A percentile compares a stretch with the other conserved stretches of the same genome.
phyloP scores from a whole-genome alignment of 2,888 invertebrate species.

The Mayetiola destructor region DNA sequence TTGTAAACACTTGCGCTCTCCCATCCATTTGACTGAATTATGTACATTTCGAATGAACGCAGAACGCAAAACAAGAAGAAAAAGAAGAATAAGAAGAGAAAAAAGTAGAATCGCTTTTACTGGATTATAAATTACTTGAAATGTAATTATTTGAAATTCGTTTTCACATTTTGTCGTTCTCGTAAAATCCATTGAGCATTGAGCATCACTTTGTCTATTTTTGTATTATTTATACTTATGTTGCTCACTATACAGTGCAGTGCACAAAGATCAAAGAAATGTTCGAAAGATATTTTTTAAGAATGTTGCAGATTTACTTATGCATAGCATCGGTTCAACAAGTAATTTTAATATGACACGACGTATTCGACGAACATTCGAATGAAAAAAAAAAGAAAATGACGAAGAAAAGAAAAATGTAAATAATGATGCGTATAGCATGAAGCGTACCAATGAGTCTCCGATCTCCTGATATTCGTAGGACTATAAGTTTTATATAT shows the following conservation, averaged over 20 bases:
- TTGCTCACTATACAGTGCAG: no score
- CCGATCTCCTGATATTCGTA: no score
- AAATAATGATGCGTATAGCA: neutral
- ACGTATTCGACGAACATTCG: neutral
- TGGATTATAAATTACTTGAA: constrained; percentile 11
- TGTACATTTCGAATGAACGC: neutral
- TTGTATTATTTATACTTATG: no score
- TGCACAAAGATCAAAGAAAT: neutral
- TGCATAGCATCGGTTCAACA: constrained; percentile 11
- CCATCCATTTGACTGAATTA: neutral
- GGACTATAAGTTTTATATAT: no score
- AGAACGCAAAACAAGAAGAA: neutral
- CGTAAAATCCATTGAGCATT: no score
- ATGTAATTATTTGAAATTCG: constrained; percentile 9
- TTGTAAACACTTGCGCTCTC: constrained; percentile 2
- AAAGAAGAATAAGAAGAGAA: no score
- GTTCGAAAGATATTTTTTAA: constrained; percentile 5
- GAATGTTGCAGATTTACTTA: constrained; percentile 6
- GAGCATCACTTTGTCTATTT: neutral
- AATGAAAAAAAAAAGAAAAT: neutral
- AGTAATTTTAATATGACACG: constrained; percentile 12
- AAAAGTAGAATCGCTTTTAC: no score
- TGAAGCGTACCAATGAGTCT: neutral
- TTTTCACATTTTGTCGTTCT: neutral
- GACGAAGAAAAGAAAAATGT: neutral